These are phyloP conservation scores for Temnopleurus reevesii DNA, from an alignment of 53 echinoderm and acorn worm species.

Conservation along the genomic window DNA sequence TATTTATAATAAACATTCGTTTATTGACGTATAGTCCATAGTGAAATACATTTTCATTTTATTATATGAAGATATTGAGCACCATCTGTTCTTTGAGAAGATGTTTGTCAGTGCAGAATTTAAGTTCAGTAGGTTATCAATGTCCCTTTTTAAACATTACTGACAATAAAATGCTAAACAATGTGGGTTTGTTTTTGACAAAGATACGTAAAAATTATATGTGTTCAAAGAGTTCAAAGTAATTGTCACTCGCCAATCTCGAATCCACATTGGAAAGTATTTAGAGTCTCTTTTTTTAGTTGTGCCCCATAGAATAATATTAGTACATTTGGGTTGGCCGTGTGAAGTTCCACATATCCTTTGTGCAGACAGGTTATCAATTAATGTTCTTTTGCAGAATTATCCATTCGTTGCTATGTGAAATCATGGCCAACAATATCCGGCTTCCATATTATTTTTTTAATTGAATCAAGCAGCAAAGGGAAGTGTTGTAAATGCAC, in stretches of 20 bases:
- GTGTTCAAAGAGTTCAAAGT: conserved; percentile 2
- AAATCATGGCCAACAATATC: conserved; percentile 15
- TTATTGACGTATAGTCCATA: neutral
- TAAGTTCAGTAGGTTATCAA: neutral
- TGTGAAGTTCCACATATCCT: too few relatives aligned
- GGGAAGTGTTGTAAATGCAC: neutral
- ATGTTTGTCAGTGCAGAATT: neutral
- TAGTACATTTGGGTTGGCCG: too few relatives aligned
- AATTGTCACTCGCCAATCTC: neutral
- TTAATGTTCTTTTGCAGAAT: neutral
- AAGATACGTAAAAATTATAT: neutral
- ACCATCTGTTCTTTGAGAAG: neutral
- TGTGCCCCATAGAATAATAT: too few relatives aligned
- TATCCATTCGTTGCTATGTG: neutral
- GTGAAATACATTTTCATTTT: neutral
- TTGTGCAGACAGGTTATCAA: neutral
- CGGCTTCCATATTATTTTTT: conserved; percentile 34
- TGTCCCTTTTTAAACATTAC: neutral
- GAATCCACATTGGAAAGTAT: too few relatives aligned
- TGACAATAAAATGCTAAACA: neutral
- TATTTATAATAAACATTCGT: neutral
- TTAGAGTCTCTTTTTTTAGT: too few relatives aligned
- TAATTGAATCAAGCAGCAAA: conserved; percentile 5
- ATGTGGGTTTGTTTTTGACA: neutral
- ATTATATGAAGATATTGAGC: neutral